Evolutionary conservation across 2,797 vertebrate species (phyloP).

Genomic region (Paramormyrops hopkinsi): DNA sequence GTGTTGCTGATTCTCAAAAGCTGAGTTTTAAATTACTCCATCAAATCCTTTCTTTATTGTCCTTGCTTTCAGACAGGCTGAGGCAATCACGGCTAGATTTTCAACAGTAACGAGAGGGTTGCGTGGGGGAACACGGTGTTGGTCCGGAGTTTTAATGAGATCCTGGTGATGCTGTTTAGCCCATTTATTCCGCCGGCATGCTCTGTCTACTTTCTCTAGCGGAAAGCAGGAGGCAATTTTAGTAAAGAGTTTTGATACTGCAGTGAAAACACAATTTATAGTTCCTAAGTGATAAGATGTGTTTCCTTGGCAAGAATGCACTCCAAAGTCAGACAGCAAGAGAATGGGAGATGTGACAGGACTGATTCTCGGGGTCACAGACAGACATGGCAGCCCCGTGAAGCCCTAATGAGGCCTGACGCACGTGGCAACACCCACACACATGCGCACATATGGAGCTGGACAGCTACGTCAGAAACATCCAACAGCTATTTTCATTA

Average conservation of each 20-base stretch:
- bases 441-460: neutral
- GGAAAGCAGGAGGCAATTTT: conserved; percentile 51
- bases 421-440: neutral
- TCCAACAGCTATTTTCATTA: neutral
- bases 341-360: neutral
- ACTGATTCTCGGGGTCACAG: neutral
- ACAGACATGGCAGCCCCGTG: neutral
- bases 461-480: neutral
- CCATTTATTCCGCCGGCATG: conserved; percentile 44
- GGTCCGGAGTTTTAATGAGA: conserved; percentile 52
- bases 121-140: conserved; percentile 25
- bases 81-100: conserved; percentile 12
- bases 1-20: neutral
- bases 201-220: conserved; percentile 23
- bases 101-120: conserved; percentile 37
- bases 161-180: conserved; percentile 51
- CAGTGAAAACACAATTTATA: neutral
- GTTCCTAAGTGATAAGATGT: neutral
- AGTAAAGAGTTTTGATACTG: conserved; percentile 40
- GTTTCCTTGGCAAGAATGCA: neutral
- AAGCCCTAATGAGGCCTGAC: neutral
- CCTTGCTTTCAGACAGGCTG: neutral
- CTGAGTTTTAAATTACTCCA: conserved; percentile 3
- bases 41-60: neutral
- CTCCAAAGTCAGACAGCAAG: neutral